These are phyloP conservation scores for Sebastes schlegelii DNA, from an alignment of 2,113 vertebrate species.

Conservation along the genomic window DNA sequence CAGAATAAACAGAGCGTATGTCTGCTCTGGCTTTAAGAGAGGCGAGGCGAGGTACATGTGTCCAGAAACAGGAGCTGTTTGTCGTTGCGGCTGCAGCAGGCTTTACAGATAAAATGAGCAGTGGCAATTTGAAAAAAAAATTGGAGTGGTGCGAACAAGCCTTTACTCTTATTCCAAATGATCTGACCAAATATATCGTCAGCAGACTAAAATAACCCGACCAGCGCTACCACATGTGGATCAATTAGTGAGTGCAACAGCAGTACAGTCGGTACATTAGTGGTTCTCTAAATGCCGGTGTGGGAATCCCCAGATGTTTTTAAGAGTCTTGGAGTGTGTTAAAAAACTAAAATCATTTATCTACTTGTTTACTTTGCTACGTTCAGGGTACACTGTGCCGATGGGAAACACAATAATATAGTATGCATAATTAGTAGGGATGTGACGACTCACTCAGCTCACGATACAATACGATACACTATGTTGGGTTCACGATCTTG, in stretches of 20 bases:
- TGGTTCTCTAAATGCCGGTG: not conserved
- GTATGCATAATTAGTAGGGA: not conserved
- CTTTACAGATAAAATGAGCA: not conserved
- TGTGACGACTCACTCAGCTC: too few species aligned
- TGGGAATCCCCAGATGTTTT: slow-evolving; percentile 11
- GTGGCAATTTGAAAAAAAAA: not conserved
- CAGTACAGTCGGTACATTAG: not conserved
- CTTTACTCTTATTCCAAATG: slow-evolving; percentile 23
- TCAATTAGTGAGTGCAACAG: slow-evolving; percentile 5
- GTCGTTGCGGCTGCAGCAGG: not conserved
- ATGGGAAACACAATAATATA: not conserved
- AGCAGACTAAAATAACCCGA: slow-evolving; percentile 19
- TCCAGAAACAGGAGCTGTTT: slow-evolving; percentile 18
- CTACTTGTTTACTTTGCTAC: not conserved
- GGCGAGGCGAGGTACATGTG: not conserved
- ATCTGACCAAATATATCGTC: not conserved
- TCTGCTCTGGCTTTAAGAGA: not conserved
- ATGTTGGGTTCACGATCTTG: too few species aligned
- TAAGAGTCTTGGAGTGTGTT: not conserved
- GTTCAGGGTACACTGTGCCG: not conserved
- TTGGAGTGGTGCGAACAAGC: not conserved
- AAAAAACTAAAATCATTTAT: not conserved
- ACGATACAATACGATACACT: too few species aligned
- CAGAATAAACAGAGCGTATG: not conserved
- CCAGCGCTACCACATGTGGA: slow-evolving; percentile 15